Evolutionary conservation across 2,797 vertebrate species (phyloP), one percentile per base, ranked within the genome.

Genomic region (Neoniphon sammara): DNA sequence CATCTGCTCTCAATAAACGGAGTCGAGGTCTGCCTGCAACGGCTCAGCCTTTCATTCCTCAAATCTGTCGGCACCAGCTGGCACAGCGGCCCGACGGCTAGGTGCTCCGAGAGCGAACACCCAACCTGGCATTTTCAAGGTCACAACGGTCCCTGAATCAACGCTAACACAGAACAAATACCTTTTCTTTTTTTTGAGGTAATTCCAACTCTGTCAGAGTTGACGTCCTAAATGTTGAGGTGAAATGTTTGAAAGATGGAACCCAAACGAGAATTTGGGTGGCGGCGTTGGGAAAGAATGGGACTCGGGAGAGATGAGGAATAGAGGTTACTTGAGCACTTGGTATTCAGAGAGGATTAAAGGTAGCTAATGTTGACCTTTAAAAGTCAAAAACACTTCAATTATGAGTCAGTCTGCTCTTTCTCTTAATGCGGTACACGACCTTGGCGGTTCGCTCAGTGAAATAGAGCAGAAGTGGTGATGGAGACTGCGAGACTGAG

Each of bases 1-100:
- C 91, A 91, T 93, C 91, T 93, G 92, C 84, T 92, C 78, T 63
- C 78, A 42, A 73, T 87, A 89, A 93, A 88, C 67, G 56, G 59
- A 76, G 67, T 60, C 6, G 81, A 70, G 82, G 79, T 78, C 80
- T 81, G 88, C 71, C 82, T 66, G 71, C 69, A n/a, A 80, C 61
- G 74, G 75, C 73, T 70, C 81, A 21, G 77, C 75, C 73, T 86
- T 89, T 92, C 86, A 86, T 88, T 84, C 78, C 73, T 90, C 86
- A 85, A 84, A 91, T 84, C 85, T 89, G 88, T 90, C 78, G 66
- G 70, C 75, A 46, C 54, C 91, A 93, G 85, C 90, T 91, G 89
- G 72, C 81, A 12, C 36, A 1, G n/a, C 5, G 2, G 65, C 58
- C 39, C 77, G 23, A 10, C 7, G 9, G 57, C 62, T 27, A 67